Percentiles rank a stretch among this genome's conserved stretches.
These are phyloP conservation scores for Drosophila tripunctata DNA, from an alignment of 2,888 invertebrate species.

Conservation along the genomic window DNA sequence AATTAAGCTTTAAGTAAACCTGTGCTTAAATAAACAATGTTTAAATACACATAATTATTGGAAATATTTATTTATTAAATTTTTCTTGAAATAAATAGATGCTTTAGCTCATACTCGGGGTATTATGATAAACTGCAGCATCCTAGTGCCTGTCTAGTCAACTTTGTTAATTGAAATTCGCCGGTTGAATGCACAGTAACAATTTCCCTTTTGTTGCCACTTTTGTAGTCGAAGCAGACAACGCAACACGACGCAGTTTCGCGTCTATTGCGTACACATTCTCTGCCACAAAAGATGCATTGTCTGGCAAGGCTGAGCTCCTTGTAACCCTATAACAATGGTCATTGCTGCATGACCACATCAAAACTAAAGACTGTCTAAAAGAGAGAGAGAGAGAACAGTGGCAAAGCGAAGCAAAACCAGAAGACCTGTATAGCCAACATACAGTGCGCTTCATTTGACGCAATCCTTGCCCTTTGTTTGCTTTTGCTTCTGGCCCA, in stretches of 20 bases:
- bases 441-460: constrained; percentile 62
- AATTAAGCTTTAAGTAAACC: constrained; percentile 2
- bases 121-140: neutral
- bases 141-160: constrained; percentile 11
- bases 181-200: constrained; percentile 41
- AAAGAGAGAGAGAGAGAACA: neutral
- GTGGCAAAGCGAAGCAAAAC: neutral
- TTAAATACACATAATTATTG: neutral
- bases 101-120: constrained; percentile 7
- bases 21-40: neutral
- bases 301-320: constrained; percentile 30
- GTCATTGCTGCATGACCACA: constrained; percentile 13
- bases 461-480: constrained; percentile 64
- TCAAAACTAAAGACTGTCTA: constrained; percentile 16
- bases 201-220: constrained; percentile 48
- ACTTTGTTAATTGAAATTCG: constrained; percentile 66
- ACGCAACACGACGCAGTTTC: constrained; percentile 13
- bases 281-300: constrained; percentile 25
- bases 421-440: constrained; percentile 21
- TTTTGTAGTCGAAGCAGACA: constrained; percentile 25
- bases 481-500: constrained; percentile 33
- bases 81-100: too few relatives aligned
- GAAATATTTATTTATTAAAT: too few relatives aligned
- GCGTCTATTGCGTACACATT: constrained; percentile 49
- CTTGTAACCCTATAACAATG: constrained; percentile 35